Base-by-base conservation (phyloP, 1,140 invertebrate species). In the Triops cancriformis region DNA sequence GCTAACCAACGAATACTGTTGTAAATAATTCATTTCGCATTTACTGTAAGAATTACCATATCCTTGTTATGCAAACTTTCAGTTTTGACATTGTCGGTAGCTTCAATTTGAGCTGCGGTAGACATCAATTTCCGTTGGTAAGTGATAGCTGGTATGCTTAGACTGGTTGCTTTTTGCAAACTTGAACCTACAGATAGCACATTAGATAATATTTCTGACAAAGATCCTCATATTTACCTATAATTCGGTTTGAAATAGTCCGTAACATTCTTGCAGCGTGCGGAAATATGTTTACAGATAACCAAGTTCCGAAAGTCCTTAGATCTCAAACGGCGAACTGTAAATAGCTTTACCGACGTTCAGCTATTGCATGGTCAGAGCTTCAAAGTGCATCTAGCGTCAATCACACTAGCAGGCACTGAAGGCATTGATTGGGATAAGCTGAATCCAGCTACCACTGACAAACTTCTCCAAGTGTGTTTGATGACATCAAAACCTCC, bases 1-100 rank as follows among this genome's bases (percentile, higher is more conserved):
- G 85, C 78, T 85, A 79, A 79, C 77, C 73, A 27, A 82, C 72
- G 76, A 37, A 42, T 80, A 72, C 41, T 11, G 26, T 75, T 18
- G 7, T 37, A 7, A 64, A 14, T 64, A 64, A 0, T 6, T 64
- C 0, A 64, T 18, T n/a, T 6, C 14, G 14, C 5, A 4, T 64
- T 0, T 37, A 2, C 31, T 37, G 51, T 64, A 64, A 10, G 14
- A 64, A 64, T 64, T 64, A 64, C 51, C 51, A 64, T 64, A 23
- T 64, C 51, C 23, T 64, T 64, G 6, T 64, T 18, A 64, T 9
- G 1, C 6, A 14, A n/a, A 23, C 5, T n/a, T 1, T 64, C 51
- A 14, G 14, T 14, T 64, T 64, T 64, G 14, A 9, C 51, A 18
- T 18, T 14, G 51, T 64, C 51, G 6, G 51, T 64, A 37, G 31